These are phyloP conservation scores for Acridotheres tristis DNA, from an alignment of 2,797 vertebrate genomes.

Conservation along the genomic window DNA sequence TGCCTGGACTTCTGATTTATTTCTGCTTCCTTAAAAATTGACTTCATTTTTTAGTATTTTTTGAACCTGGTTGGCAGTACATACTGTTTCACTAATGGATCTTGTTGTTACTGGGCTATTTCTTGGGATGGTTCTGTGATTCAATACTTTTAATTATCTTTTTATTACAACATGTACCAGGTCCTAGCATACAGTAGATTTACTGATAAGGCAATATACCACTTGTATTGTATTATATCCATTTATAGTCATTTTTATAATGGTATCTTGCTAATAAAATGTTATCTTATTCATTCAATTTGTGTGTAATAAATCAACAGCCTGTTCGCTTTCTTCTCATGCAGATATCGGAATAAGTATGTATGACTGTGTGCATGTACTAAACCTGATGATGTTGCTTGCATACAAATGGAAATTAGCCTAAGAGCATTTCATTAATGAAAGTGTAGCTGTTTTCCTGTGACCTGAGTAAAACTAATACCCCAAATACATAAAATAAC, in stretches of 20 bases:
- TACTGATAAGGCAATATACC: slow-evolving; percentile 73
- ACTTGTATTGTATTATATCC: slow-evolving; percentile 68
- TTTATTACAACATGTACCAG: slow-evolving; percentile 68
- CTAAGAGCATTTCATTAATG: slow-evolving; percentile 76
- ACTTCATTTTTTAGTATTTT: slow-evolving; percentile 15
- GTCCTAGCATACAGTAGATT: slow-evolving; percentile 72
- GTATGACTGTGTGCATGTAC: slow-evolving; percentile 60
- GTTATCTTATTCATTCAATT: slow-evolving; percentile 80
- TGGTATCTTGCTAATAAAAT: slow-evolving; percentile 79
- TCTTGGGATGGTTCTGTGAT: slow-evolving; percentile 66
- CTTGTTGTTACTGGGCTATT: slow-evolving; percentile 56
- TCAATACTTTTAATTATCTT: slow-evolving; percentile 77
- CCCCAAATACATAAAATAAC: slow-evolving; percentile 62
- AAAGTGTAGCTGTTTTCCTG: slow-evolving; percentile 63
- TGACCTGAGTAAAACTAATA: slow-evolving; percentile 72
- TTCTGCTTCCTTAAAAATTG: not conserved
- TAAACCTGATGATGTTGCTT: slow-evolving; percentile 65
- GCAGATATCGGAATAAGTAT: slow-evolving; percentile 60
- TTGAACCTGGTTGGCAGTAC: not conserved
- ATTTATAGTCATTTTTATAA: slow-evolving; percentile 78
- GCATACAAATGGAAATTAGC: slow-evolving; percentile 81
- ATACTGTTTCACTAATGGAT: slow-evolving; percentile 7
- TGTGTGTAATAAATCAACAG: slow-evolving; percentile 78
- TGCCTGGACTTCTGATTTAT: not conserved
- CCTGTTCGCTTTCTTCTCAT: slow-evolving; percentile 55